Evolutionary conservation across 2,888 invertebrate genomes (phyloP).

Genomic region (Cerastoderma edule): DNA sequence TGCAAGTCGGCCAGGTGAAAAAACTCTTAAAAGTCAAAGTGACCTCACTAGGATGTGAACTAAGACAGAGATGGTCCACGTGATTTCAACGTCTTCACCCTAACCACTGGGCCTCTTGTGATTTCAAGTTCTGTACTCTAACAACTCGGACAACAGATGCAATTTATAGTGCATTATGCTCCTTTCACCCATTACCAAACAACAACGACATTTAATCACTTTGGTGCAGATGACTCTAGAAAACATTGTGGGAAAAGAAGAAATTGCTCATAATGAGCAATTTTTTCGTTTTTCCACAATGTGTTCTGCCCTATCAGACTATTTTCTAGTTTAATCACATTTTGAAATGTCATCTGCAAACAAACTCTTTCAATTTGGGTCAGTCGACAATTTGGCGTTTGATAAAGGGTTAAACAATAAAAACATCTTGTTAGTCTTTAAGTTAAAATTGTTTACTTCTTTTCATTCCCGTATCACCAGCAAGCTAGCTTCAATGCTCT

Average conservation of each 20-base stretch:
- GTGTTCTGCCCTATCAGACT: background rate
- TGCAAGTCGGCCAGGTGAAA: too few relatives aligned
- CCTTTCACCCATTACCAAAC: background rate
- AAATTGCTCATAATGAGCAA: slow-evolving; percentile 4
- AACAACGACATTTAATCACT: too few relatives aligned
- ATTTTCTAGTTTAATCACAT: background rate
- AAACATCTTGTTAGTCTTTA: background rate
- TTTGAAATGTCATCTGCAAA: background rate
- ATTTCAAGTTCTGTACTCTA: background rate
- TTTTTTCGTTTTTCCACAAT: background rate
- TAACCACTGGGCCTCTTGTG: background rate
- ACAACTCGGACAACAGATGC: background rate
- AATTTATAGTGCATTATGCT: background rate
- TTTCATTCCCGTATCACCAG: background rate
- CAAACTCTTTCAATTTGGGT: background rate
- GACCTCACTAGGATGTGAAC: background rate
- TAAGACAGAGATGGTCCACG: background rate
- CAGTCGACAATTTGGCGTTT: background rate
- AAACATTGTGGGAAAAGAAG: slow-evolving; percentile 13
- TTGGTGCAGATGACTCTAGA: too few relatives aligned
- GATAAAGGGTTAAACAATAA: background rate
- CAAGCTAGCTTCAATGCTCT: too few relatives aligned
- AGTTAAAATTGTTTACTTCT: background rate
- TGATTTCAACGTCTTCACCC: background rate
- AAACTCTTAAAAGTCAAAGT: too few relatives aligned